phyloP scores from a whole-genome alignment of 1,140 invertebrate species.

The Hypothenemus hampei region DNA sequence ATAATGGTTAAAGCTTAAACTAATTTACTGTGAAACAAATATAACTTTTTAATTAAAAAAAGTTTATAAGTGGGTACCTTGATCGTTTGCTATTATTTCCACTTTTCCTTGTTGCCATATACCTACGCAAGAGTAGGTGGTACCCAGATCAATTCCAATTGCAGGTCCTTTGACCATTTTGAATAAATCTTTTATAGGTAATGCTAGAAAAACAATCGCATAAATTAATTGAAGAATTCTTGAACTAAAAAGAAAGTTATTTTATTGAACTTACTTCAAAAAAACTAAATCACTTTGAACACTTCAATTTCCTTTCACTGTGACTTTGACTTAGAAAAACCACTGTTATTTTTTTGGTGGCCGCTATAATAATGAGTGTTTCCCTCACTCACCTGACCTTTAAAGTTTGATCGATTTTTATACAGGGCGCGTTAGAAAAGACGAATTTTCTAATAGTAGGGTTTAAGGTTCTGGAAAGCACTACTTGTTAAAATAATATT shows the following conservation, averaged over 20 bases:
- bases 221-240: too few relatives aligned
- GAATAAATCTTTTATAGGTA: not conserved
- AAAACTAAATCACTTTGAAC: not conserved
- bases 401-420: constrained; percentile 4
- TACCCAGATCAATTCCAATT: constrained; percentile 75
- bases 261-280: not conserved
- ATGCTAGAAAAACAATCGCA: not conserved
- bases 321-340: constrained; percentile 9
- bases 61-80: constrained; percentile 49
- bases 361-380: constrained; percentile 8
- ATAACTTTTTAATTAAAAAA: not conserved
- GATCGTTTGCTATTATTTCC: constrained; percentile 92
- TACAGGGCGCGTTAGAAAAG: not conserved
- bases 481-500: too few relatives aligned
- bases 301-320: not conserved
- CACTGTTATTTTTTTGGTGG: not conserved
- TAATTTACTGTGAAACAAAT: not conserved
- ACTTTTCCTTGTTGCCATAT: constrained; percentile 83
- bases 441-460: not conserved
- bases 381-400: not conserved
- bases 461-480: not conserved
- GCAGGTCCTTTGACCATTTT: constrained; percentile 74
- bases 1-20: not conserved
- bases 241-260: not conserved
- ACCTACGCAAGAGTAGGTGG: constrained; percentile 76